phyloP scores from a whole-genome alignment of 2,888 invertebrate species.

The Linnaemya tessellans region DNA sequence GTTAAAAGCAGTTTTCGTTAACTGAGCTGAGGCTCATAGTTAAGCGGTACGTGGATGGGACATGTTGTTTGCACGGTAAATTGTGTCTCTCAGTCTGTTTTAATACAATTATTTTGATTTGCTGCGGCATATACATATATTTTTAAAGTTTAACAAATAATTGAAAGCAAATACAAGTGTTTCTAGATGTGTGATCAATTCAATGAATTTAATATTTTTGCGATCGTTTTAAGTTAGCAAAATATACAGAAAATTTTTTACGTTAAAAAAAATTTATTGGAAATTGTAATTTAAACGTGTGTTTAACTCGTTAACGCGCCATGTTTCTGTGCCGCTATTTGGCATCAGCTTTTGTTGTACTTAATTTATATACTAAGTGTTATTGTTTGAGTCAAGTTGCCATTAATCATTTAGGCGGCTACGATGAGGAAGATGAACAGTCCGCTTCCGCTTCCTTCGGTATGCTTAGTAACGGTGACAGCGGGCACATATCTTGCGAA shows the following conservation, averaged over 20 bases:
- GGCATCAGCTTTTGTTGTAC: constrained; percentile 9
- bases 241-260: constrained; percentile 13
- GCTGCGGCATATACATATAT: constrained; percentile 9
- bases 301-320: constrained; percentile 13
- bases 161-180: constrained; percentile 56
- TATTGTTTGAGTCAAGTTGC: constrained; percentile 20
- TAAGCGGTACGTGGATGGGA: constrained; percentile 76
- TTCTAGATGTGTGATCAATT: constrained; percentile 28
- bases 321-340: constrained; percentile 50
- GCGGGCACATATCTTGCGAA: constrained; percentile 74
- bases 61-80: constrained; percentile 71
- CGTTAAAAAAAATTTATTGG: neutral
- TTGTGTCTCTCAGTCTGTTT: constrained; percentile 40
- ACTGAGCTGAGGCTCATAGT: constrained; percentile 73
- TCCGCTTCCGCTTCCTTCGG: neutral
- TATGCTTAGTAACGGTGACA: neutral
- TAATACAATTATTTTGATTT: constrained; percentile 44
- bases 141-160: constrained; percentile 32
- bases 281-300: neutral
- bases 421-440: constrained; percentile 47
- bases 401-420: neutral
- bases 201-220: constrained; percentile 21
- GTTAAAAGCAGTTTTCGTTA: constrained; percentile 41
- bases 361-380: constrained; percentile 52
- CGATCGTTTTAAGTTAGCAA: constrained; percentile 17